A percentile compares a stretch with the other conserved stretches of the same genome.
Evolutionary conservation across 2,888 invertebrate species (phyloP).

Genomic region (Cinara cedri): DNA sequence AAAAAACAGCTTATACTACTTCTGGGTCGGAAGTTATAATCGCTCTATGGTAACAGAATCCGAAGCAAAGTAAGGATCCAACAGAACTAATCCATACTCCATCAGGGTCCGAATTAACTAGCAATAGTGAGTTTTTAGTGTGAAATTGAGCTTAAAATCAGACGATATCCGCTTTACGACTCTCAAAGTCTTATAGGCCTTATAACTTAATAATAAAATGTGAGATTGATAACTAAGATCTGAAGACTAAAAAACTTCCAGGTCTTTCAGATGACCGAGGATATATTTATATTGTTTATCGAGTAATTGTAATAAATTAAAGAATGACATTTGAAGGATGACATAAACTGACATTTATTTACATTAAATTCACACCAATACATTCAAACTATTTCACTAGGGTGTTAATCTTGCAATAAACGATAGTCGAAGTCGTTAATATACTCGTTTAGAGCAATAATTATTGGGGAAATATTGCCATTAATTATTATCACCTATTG

Average conservation of each 20-base stretch:
- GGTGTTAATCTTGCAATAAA: no score
- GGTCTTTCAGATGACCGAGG: not conserved
- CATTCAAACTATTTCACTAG: no score
- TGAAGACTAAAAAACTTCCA: not conserved
- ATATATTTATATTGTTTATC: not conserved
- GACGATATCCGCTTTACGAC: not conserved
- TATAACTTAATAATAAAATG: not conserved
- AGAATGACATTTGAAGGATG: not conserved
- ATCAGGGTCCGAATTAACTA: not conserved
- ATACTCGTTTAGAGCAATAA: no score
- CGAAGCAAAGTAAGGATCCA: not conserved
- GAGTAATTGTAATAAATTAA: not conserved
- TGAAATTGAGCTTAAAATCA: not conserved
- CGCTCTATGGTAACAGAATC: not conserved
- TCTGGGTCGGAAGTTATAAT: no score
- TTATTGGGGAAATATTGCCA: no score
- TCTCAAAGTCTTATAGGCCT: not conserved
- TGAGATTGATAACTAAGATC: constrained; percentile 3
- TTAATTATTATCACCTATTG: no score
- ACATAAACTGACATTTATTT: not conserved
- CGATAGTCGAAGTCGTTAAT: no score
- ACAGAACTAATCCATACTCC: not conserved
- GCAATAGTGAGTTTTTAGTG: not conserved
- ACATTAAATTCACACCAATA: constrained; percentile 16
- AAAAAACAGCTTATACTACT: no score